Conservation (phyloP, 2,888 invertebrate species). For the Labia minor region DNA sequence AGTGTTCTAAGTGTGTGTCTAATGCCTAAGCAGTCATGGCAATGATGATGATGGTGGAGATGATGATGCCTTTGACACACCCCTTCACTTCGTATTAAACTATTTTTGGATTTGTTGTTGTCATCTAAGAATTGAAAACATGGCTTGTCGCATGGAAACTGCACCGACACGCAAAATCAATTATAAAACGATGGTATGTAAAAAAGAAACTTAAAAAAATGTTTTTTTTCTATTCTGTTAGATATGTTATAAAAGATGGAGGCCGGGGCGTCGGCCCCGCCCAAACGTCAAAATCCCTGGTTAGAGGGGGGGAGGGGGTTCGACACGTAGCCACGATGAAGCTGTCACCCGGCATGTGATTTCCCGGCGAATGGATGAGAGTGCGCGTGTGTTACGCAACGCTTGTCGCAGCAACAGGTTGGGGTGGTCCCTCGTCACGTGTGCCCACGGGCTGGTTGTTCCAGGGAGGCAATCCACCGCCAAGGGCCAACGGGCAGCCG, state of each 20-base stretch:
- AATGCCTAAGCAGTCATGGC: not conserved
- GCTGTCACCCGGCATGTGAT: not conserved
- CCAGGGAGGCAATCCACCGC: not conserved
- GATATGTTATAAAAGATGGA: not conserved
- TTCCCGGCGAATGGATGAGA: not conserved
- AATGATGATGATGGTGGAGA: not conserved
- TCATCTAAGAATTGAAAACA: not conserved
- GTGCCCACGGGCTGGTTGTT: not conserved
- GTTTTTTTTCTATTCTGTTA: not conserved
- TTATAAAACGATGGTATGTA: constrained; percentile 6
- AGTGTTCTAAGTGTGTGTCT: not conserved
- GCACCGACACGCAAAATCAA: not conserved
- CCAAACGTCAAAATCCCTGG: not conserved
- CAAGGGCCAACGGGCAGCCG: not conserved
- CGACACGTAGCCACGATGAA: not conserved
- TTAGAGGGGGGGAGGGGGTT: not conserved
- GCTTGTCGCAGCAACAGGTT: not conserved
- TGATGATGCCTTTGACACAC: constrained; percentile 1
- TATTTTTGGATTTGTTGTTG: not conserved
- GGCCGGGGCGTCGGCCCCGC: not conserved
- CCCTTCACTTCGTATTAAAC: not conserved
- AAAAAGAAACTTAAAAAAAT: not conserved
- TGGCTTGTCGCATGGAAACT: not conserved
- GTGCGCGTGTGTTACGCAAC: not conserved
- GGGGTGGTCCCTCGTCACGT: not conserved